Evolutionary conservation across 2,113 vertebrate genomes (phyloP), one percentile per base, ranked within the genome.

Genomic region (Gadus chalcogrammus): DNA sequence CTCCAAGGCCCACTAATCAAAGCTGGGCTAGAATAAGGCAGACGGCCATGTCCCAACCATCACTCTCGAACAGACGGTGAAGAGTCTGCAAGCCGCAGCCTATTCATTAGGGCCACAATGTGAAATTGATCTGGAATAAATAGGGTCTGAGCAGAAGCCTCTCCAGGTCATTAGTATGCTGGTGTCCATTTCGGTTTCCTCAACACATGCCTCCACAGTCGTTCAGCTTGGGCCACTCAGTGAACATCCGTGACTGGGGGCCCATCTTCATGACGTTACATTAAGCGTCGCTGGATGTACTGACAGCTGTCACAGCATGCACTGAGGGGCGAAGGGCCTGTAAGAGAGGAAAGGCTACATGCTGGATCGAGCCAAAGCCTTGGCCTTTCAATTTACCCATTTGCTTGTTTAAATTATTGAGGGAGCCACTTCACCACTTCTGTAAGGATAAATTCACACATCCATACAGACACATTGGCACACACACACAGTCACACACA

Each of bases 401-500:
- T 71, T 65, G 66, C 70, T 81, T 62, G 20, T 67, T 85, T 87
- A 71, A 87, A 82, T 85, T 82, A 87, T 87, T 81, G 63, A 82
- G 64, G 31, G 52, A 72, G 59, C 67, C 74, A 84, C 79, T 76
- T 76, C 64, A 76, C 2, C 27, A 48, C 42, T 2, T 13, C 42
- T 48, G 42, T 48, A 48, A 48, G 12, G 1, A 48, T 48, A 48
- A 1, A 55, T 42, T 31, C 20, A 17, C 11, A 58, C 15, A 7
- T 58, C 15, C 42, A 9, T 48, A 48, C 42, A 48, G 9, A 27
- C 22, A n/a, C 16, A 31, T n/a, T 11, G 8, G 20, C 68, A 0
- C 70, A 77, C 78, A 79, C 73, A 74, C 59, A n/a, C 42, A 16
- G n/a, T n/a, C 8, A 18, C 15, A 71, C 22, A 24, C 20, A 63